Percentiles rank a stretch among this genome's conserved stretches.
These are phyloP conservation scores for Standfussiana lucernea DNA, from an alignment of 2,888 invertebrate genomes.

Conservation along the genomic window DNA sequence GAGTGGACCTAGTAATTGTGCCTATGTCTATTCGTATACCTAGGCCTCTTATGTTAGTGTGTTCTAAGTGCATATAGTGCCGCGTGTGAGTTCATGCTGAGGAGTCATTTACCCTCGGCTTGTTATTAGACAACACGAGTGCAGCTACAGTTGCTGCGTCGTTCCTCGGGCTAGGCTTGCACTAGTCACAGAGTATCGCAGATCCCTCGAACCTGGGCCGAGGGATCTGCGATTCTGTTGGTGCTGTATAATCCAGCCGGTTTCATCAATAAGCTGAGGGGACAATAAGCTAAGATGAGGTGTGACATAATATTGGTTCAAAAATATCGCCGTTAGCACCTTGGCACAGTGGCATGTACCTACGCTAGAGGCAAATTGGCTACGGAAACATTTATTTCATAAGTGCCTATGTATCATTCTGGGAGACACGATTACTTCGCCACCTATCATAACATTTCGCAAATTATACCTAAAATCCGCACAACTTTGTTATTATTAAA, in stretches of 20 bases:
- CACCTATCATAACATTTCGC: neutral
- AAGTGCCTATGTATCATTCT: neutral
- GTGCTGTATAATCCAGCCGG: too few species aligned
- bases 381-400: conserved; percentile 6
- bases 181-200: neutral
- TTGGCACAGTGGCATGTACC: too few species aligned
- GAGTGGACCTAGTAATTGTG: neutral
- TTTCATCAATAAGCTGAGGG: too few species aligned
- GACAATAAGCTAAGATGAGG: too few species aligned
- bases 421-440: neutral
- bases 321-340: too few species aligned
- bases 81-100: neutral
- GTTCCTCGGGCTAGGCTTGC: neutral
- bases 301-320: neutral
- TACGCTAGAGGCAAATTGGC: too few species aligned
- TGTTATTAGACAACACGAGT: conserved; percentile 30
- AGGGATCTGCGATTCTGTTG: too few species aligned
- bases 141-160: neutral
- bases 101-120: conserved; percentile 47
- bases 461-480: neutral
- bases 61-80: neutral
- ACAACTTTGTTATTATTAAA: neutral
- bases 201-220: too few species aligned
- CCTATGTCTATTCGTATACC: neutral
- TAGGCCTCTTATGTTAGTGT: neutral